phyloP scores from a whole-genome alignment of 2,113 vertebrate genomes.

The Pelecanoides urinatrix region DNA sequence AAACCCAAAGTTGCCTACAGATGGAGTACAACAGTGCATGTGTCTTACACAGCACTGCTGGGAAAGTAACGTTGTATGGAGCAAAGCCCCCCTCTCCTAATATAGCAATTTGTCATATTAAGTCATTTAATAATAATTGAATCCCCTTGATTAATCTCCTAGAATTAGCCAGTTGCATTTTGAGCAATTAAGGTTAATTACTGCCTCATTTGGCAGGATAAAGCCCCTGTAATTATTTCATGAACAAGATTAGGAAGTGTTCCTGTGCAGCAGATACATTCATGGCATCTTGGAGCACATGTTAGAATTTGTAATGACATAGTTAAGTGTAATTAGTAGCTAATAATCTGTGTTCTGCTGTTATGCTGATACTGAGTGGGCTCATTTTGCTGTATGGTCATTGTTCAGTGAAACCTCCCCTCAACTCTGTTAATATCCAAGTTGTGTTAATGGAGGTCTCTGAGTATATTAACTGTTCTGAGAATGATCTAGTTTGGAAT shows the following conservation, averaged over 20 bases:
- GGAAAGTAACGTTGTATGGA: neutral
- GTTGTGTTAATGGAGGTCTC: neutral
- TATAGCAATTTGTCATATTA: constrained; percentile 87
- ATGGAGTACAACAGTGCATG: rapidly evolving
- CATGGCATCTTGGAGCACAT: constrained; percentile 71
- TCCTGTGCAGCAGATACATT: constrained; percentile 70
- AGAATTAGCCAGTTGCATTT: constrained; percentile 87
- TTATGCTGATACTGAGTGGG: constrained; percentile 61
- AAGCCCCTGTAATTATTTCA: constrained; percentile 85
- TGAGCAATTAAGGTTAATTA: constrained; percentile 95
- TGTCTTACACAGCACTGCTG: neutral
- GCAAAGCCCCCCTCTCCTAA: constrained; percentile 45
- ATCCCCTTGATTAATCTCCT: constrained; percentile 88
- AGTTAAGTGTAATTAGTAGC: constrained; percentile 85
- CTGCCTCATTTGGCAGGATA: constrained; percentile 90
- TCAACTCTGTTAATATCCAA: neutral
- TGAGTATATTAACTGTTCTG: neutral
- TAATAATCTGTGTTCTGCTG: constrained; percentile 72
- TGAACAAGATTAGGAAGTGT: constrained; percentile 75
- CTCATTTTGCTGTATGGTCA: constrained; percentile 32
- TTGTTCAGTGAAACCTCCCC: constrained; percentile 7
- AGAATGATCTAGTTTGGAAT: neutral
- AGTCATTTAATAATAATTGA: constrained; percentile 86
- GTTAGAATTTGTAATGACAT: constrained; percentile 80
- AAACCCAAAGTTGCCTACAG: neutral